A percentile compares a stretch with the other conserved stretches of the same genome.
Evolutionary conservation across 2,888 invertebrate genomes (phyloP).

Genomic region (Keiferia lycopersicella): DNA sequence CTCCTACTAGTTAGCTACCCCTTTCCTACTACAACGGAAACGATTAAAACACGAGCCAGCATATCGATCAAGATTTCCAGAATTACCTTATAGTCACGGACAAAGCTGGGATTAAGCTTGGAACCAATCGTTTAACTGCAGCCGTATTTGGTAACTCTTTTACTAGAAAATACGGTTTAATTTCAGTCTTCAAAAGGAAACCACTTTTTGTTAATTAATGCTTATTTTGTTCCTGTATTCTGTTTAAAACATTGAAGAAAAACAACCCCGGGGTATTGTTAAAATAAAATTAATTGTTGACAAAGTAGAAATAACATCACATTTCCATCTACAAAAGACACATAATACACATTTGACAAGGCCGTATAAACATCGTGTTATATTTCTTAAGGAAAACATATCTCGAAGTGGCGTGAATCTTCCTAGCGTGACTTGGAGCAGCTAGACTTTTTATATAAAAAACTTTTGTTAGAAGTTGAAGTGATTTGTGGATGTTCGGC

Average conservation of each 20-base stretch:
- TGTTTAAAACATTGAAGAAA: no score
- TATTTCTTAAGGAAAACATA: not conserved
- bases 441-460: conserved; percentile 5
- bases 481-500: conserved; percentile 2
- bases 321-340: not conserved
- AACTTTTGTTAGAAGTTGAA: not conserved
- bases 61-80: not conserved
- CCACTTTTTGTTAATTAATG: no score
- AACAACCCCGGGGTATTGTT: no score
- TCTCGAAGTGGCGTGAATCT: not conserved
- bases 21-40: not conserved
- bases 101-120: not conserved
- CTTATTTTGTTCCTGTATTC: no score
- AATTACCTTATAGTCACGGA: not conserved
- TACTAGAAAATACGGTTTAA: no score
- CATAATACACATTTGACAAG: not conserved
- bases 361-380: not conserved
- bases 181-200: no score
- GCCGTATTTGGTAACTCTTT: not conserved
- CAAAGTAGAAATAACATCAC: not conserved
- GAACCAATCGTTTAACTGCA: conserved; percentile 1
- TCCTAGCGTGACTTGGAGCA: not conserved
- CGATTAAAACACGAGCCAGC: not conserved
- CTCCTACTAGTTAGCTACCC: no score
- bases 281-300: not conserved